Evolutionary conservation across 2,888 invertebrate genomes (phyloP).

Genomic region (Rhamnusium bicolor): DNA sequence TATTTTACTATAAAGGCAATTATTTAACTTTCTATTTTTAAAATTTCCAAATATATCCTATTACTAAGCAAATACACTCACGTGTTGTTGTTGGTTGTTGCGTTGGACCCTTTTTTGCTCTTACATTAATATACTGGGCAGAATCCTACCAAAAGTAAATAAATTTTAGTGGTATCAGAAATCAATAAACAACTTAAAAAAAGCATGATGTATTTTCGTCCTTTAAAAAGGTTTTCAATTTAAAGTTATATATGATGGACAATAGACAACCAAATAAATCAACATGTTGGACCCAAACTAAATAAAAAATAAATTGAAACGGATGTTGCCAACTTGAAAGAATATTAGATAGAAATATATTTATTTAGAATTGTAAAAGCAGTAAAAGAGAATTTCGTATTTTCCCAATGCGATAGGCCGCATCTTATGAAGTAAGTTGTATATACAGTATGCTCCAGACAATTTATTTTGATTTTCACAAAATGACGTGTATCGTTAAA

Average conservation of each 20-base stretch:
- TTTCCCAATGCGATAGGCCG: not conserved
- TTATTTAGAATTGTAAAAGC: slow-evolving; percentile 8
- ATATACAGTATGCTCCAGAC: not conserved
- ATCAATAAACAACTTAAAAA: slow-evolving; percentile 2
- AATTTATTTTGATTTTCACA: no score
- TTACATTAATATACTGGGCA: not conserved
- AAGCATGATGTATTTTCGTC: not conserved
- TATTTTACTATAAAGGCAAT: no score
- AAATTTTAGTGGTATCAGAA: not conserved
- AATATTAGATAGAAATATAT: slow-evolving; percentile 1
- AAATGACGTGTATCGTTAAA: no score
- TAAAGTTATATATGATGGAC: slow-evolving; percentile 13
- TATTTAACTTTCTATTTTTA: no score
- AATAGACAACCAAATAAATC: slow-evolving; percentile 18
- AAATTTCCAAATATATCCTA: no score
- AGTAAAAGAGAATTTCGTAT: not conserved
- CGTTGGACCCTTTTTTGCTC: no score
- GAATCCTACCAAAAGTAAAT: not conserved
- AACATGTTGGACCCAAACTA: not conserved
- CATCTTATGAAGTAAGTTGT: not conserved
- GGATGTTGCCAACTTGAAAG: not conserved
- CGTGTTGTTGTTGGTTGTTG: no score
- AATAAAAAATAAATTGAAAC: slow-evolving; percentile 22
- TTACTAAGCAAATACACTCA: not conserved
- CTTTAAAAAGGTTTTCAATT: slow-evolving; percentile 22